Conservation (phyloP, 1,140 invertebrate genomes). For the Prorops nasuta region DNA sequence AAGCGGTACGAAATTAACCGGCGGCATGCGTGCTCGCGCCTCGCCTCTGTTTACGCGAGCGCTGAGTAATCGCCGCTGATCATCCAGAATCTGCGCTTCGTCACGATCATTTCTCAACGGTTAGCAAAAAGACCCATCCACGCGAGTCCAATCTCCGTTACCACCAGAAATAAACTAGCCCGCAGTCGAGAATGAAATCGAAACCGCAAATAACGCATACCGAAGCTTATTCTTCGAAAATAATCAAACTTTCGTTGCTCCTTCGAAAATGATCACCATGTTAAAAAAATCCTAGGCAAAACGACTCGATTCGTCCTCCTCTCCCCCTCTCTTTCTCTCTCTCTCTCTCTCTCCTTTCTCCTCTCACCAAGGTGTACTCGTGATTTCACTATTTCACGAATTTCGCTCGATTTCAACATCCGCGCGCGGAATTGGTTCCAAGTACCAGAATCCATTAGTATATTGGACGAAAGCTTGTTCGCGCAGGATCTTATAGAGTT, state of each 20-base stretch:
- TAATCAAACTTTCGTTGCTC: no score
- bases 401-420: conserved; percentile 1
- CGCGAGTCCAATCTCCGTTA: no score
- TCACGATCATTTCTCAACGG: no score
- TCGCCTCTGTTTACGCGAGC: conserved; percentile 25
- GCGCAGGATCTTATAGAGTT: no score
- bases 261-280: no score
- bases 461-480: conserved; percentile 22
- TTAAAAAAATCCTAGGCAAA: no score
- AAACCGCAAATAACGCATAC: no score
- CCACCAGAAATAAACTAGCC: no score
- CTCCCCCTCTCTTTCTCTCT: neutral
- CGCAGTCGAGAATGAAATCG: no score
- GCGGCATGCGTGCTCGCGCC: conserved; percentile 15
- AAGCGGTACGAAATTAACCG: conserved; percentile 23
- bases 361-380: neutral
- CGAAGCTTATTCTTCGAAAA: no score
- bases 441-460: conserved; percentile 22
- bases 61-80: conserved; percentile 25
- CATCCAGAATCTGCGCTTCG: conserved; percentile 15
- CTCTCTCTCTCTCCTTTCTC: neutral
- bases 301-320: conserved; percentile 3
- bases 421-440: conserved; percentile 9
- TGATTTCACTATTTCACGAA: conserved; percentile 8
- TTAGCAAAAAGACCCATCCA: no score